Evolutionary conservation across 2,888 invertebrate genomes (phyloP), one percentile per base, ranked within the genome.

Genomic region (Microctonus aethiopoides): DNA sequence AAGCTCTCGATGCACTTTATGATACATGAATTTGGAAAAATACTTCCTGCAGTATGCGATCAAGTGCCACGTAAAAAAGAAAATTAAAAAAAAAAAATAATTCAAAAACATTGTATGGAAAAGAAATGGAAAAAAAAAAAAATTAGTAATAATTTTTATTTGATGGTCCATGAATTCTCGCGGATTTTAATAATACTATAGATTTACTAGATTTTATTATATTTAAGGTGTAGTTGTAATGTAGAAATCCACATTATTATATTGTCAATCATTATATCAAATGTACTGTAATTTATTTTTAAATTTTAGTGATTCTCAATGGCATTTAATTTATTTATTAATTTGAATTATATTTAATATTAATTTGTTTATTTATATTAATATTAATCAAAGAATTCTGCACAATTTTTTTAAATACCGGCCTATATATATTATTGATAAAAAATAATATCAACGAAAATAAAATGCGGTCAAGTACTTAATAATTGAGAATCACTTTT

Each of bases 401-500:
- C 63, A 29, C 13, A 39, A 57, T 62, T 62, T 41, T 41, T 11
- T 59, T 59, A 66, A 11, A 34, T 60, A 70, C 66, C 59, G 66
- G 67, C 52, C 62, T 67, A 52, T 56, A 16, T 46, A 46, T 39
- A 16, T 46, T 46, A 46, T 16, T 64, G 46, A 54, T 56, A 72
- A 59, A 22, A 46, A 67, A 56, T 29, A 36, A 63, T 71, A 54
- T 65, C 41, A 57, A 72, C 36, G 16, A 61, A 60, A 32, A 11
- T 71, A 52, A 71, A 67, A 71, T 66, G 57, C 62, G 67, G 67
- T 62, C 63, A 10, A 52, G 22, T 52, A 59, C 29, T 59, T 59
- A 52, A 46, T 63, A 72, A 73, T 76, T 77, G 79, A 78, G 78
- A 80, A 76, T 83, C 77, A 76, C 75, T 77, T 78, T 72, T 78